Percentiles rank a stretch among this genome's conserved stretches.
phyloP scores from a whole-genome alignment of 2,113 vertebrate genomes.

The Clarias batrachus region DNA sequence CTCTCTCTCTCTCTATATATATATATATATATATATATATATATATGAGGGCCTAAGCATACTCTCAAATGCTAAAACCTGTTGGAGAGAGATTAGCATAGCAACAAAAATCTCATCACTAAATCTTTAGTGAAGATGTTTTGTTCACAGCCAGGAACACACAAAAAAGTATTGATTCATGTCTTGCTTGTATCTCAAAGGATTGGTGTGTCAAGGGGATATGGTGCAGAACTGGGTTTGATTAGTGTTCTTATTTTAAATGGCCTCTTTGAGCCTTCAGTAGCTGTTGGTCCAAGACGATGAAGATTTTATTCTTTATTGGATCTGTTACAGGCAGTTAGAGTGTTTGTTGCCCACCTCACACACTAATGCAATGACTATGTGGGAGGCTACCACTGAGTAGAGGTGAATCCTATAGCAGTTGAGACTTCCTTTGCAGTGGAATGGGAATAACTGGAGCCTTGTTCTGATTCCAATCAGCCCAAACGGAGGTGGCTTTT shows the following conservation, averaged over 20 bases:
- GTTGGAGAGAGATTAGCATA: background rate
- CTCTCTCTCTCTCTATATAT: no score
- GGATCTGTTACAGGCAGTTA: background rate
- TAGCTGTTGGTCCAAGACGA: background rate
- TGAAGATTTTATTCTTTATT: background rate
- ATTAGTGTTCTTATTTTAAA: background rate
- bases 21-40: no score
- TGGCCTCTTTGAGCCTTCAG: background rate
- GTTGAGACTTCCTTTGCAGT: background rate
- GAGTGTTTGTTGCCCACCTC: background rate
- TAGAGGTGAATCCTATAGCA: slow-evolving; percentile 25
- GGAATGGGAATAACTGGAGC: slow-evolving; percentile 30
- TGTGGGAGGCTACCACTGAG: slow-evolving; percentile 22
- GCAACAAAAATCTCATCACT: background rate
- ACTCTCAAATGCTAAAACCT: background rate
- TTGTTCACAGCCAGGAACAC: background rate
- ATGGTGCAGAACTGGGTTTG: background rate
- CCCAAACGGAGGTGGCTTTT: slow-evolving; percentile 26
- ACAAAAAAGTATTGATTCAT: background rate
- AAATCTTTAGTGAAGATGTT: background rate
- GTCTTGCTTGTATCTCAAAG: background rate
- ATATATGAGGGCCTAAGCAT: background rate
- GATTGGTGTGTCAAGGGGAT: background rate
- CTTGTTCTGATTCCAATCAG: slow-evolving; percentile 43
- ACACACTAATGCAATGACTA: background rate